These are phyloP conservation scores for Chaetura pelagica DNA, from an alignment of 2,113 vertebrate genomes.

Conservation along the genomic window DNA sequence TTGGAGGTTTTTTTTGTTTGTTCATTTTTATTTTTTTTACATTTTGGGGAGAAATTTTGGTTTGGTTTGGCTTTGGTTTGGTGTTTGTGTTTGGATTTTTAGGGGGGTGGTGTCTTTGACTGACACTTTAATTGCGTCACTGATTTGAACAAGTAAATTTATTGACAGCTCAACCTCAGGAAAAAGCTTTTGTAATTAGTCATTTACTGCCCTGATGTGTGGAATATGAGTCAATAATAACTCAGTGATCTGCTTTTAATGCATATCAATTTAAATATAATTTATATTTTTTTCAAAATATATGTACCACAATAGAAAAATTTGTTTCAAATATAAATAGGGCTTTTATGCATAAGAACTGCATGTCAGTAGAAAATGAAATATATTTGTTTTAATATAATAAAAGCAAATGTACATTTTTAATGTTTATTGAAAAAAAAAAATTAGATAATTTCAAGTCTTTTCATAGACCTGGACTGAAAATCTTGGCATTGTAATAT, in stretches of 20 bases:
- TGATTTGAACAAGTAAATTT: neutral
- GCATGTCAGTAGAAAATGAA: neutral
- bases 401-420: neutral
- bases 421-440: neutral
- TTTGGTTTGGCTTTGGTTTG: neutral
- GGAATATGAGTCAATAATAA: neutral
- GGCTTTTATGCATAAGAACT: neutral
- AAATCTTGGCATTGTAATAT: neutral
- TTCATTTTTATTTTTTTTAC: neutral
- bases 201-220: neutral
- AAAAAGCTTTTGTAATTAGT: neutral
- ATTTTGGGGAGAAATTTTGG: neutral
- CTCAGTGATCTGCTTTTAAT: neutral
- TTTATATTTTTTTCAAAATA: neutral
- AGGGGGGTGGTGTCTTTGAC: neutral
- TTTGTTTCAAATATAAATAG: neutral
- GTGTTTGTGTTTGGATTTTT: neutral
- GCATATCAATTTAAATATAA: neutral
- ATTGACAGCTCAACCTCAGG: neutral
- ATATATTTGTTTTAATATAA: neutral
- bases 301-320: neutral
- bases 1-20: too few relatives aligned
- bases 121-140: neutral
- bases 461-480: neutral
- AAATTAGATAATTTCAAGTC: neutral